phyloP scores from a whole-genome alignment of 2,113 vertebrate species.

The Pteruthius melanotis region DNA sequence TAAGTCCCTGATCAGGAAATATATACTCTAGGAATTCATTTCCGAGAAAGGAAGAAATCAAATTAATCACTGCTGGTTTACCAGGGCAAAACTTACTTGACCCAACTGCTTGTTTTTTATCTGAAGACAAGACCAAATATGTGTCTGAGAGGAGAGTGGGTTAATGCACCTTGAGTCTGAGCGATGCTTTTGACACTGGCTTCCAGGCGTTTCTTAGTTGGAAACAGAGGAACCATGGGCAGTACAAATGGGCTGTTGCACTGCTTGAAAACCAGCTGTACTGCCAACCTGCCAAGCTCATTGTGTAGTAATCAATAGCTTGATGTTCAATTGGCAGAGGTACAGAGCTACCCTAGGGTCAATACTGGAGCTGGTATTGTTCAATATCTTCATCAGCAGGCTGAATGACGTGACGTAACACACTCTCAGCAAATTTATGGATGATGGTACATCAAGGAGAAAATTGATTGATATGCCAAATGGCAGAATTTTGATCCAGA shows the following conservation, averaged over 20 bases:
- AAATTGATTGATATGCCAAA: constrained; percentile 12
- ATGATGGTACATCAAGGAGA: background rate
- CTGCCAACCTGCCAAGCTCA: constrained; percentile 17
- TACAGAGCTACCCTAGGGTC: background rate
- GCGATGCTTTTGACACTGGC: background rate
- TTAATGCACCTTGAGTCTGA: background rate
- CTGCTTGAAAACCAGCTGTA: background rate
- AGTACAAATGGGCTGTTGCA: background rate
- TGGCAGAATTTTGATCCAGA: background rate
- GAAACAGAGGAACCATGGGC: background rate
- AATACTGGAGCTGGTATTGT: background rate
- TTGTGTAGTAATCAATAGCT: constrained; percentile 15
- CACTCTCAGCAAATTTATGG: constrained; percentile 25
- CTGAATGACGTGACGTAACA: background rate
- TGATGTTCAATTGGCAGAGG: constrained; percentile 33
- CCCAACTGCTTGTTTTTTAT: background rate
- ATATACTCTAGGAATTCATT: background rate
- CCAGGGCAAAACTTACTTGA: background rate
- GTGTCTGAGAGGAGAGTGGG: background rate
- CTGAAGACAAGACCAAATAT: background rate
- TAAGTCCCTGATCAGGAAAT: background rate
- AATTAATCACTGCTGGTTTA: background rate
- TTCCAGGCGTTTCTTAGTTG: background rate
- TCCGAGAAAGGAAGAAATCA: background rate
- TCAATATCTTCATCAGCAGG: constrained; percentile 6